Percentiles rank a stretch among this genome's conserved stretches.
Conservation (phyloP, 2,888 invertebrate genomes). For the Meloe dianella region DNA sequence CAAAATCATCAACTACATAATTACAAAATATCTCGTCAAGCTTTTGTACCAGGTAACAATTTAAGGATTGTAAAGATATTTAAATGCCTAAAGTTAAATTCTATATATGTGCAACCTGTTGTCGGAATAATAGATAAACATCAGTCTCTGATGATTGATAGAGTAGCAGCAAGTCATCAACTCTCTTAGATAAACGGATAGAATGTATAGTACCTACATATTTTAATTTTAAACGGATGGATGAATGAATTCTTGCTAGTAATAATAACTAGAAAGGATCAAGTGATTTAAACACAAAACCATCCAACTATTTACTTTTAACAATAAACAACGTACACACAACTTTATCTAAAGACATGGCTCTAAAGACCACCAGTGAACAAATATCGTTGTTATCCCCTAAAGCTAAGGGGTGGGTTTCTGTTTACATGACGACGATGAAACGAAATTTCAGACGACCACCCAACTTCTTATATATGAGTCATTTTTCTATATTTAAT, state of each 20-base stretch:
- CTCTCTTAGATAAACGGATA: not conserved
- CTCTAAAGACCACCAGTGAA: conserved; percentile 45
- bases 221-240: conserved; percentile 10
- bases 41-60: conserved; percentile 10
- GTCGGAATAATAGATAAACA: conserved; percentile 11
- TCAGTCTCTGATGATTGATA: conserved; percentile 13
- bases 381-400: conserved; percentile 45
- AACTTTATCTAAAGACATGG: conserved; percentile 7
- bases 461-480: conserved; percentile 32
- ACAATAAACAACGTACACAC: conserved; percentile 8
- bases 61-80: conserved; percentile 1
- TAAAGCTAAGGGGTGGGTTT: conserved; percentile 43
- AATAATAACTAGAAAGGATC: conserved; percentile 6
- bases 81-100: conserved; percentile 8
- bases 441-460: conserved; percentile 41
- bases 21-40: not conserved
- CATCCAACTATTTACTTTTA: conserved; percentile 3
- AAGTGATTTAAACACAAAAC: conserved; percentile 2
- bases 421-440: conserved; percentile 35
- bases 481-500: conserved; percentile 14
- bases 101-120: conserved; percentile 8
- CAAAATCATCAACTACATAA: not conserved
- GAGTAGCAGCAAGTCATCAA: conserved; percentile 13
- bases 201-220: not conserved
- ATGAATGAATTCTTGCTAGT: conserved; percentile 8